Conservation (phyloP, 2,888 invertebrate species). For the Charanyca ferruginea region DNA sequence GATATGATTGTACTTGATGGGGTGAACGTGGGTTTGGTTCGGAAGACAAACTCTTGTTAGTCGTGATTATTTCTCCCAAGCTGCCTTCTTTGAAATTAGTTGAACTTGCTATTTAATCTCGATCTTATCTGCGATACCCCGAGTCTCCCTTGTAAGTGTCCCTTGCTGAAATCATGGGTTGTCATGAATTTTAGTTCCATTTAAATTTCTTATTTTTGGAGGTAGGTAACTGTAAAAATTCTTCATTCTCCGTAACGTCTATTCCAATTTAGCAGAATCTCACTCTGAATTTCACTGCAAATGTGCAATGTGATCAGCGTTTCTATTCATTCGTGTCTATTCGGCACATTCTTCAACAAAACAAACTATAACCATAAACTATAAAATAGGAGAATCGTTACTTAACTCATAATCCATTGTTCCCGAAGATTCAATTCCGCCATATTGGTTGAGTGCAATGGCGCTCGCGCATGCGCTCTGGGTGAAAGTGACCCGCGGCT, state of each 20-base stretch:
- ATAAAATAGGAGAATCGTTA: slow-evolving; percentile 31
- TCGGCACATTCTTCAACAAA: background rate
- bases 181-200: too few relatives aligned
- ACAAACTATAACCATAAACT: slow-evolving; percentile 26
- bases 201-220: too few relatives aligned
- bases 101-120: too few relatives aligned
- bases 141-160: too few relatives aligned
- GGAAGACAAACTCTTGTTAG: background rate
- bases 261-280: too few relatives aligned
- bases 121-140: too few relatives aligned
- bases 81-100: background rate
- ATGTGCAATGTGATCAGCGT: too few relatives aligned
- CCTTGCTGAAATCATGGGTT: too few relatives aligned
- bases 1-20: background rate
- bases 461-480: slow-evolving; percentile 46
- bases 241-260: too few relatives aligned
- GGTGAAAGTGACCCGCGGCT: slow-evolving; percentile 65
- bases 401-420: slow-evolving; percentile 52
- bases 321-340: slow-evolving; percentile 12
- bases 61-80: background rate
- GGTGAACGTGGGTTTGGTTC: background rate
- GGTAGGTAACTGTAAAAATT: too few relatives aligned
- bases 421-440: slow-evolving; percentile 54
- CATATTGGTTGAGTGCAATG: slow-evolving; percentile 47
- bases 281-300: too few relatives aligned